Conservation (phyloP, 2,888 invertebrate genomes). For the Andrena bicolor region DNA sequence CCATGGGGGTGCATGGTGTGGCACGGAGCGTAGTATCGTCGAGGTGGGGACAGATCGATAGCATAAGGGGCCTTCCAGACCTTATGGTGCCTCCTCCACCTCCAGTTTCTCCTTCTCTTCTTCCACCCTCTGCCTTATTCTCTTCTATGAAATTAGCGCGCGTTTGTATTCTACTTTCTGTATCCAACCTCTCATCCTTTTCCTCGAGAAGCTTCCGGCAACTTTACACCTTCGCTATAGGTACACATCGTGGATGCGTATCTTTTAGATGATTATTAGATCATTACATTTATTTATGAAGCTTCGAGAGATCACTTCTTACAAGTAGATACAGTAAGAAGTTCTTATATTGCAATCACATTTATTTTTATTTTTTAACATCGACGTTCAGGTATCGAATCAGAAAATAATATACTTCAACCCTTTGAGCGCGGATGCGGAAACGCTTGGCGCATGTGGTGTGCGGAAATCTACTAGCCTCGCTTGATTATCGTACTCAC, state of each 20-base stretch:
- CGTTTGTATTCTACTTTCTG: slow-evolving; percentile 60
- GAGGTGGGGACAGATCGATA: slow-evolving; percentile 81
- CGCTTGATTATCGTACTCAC: too few relatives aligned
- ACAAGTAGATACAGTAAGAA: too few relatives aligned
- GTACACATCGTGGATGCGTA: neutral
- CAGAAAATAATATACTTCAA: too few relatives aligned
- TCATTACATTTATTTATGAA: too few relatives aligned
- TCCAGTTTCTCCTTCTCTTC: slow-evolving; percentile 66
- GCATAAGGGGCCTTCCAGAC: slow-evolving; percentile 80
- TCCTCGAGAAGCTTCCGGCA: neutral
- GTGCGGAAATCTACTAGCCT: too few relatives aligned
- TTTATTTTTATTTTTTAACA: too few relatives aligned
- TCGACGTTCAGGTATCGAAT: too few relatives aligned
- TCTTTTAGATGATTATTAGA: neutral
- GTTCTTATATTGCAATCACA: too few relatives aligned
- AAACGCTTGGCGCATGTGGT: too few relatives aligned
- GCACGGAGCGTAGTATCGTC: slow-evolving; percentile 65
- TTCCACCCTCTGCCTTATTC: slow-evolving; percentile 52
- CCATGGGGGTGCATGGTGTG: slow-evolving; percentile 74
- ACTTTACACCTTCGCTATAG: neutral
- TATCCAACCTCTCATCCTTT: slow-evolving; percentile 7
- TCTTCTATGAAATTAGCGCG: slow-evolving; percentile 70
- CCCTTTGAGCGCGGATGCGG: too few relatives aligned
- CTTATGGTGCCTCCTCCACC: slow-evolving; percentile 81
- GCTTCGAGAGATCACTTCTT: neutral